These are phyloP conservation scores for Panurus biarmicus DNA, from an alignment of 2,113 vertebrate species.

Conservation along the genomic window DNA sequence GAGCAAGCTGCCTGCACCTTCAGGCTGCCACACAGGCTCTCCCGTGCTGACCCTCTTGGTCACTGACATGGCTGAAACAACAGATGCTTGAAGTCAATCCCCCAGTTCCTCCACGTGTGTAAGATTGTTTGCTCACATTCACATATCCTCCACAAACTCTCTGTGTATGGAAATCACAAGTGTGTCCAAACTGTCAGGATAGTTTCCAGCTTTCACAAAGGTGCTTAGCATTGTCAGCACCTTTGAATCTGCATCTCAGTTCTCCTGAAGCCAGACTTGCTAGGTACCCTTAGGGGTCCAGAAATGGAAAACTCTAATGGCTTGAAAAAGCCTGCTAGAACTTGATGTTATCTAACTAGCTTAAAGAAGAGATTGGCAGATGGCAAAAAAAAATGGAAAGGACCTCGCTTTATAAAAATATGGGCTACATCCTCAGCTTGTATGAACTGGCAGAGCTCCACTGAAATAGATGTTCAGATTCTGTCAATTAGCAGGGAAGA, in stretches of 20 bases:
- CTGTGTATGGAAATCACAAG: neutral
- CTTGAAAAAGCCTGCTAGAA: neutral
- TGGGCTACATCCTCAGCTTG: slow-evolving; percentile 24
- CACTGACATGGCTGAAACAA: neutral
- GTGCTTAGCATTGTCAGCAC: neutral
- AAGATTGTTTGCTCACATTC: neutral
- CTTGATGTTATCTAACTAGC: neutral
- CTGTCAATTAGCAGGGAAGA: neutral
- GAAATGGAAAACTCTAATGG: slow-evolving; percentile 2
- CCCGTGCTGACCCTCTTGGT: fast-evolving
- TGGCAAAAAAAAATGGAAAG: slow-evolving; percentile 33
- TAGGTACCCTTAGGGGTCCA: neutral
- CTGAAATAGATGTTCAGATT: neutral
- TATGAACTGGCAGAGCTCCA: slow-evolving; percentile 33
- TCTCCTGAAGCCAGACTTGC: neutral
- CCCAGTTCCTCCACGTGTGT: neutral
- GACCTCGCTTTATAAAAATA: slow-evolving; percentile 49
- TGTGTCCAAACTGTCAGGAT: neutral
- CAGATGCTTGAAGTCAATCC: neutral
- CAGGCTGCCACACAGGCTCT: neutral
- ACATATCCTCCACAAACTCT: neutral
- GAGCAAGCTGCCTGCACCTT: neutral
- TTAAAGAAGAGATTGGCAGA: slow-evolving; percentile 24
- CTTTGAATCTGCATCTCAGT: neutral
- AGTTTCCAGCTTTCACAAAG: neutral